phyloP scores from a whole-genome alignment of 1,140 invertebrate species.

The Drosophila nigrodunni region DNA sequence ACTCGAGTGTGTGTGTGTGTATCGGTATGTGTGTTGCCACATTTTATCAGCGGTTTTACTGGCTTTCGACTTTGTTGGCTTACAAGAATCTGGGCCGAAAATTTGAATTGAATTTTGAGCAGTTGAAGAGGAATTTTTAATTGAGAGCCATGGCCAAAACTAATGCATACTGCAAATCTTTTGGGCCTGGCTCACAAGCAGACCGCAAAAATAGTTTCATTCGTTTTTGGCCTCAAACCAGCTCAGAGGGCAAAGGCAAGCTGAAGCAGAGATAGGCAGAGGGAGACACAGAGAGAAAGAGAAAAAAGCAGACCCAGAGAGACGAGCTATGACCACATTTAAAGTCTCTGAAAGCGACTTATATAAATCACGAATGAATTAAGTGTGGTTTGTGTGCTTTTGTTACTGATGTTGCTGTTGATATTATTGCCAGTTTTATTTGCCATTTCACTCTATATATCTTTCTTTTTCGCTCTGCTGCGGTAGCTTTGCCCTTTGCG shows the following conservation, averaged over 20 bases:
- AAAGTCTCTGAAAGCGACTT: slow-evolving; percentile 74
- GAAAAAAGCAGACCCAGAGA: slow-evolving; percentile 4
- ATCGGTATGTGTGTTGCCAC: slow-evolving; percentile 22
- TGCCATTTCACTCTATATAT: slow-evolving; percentile 27
- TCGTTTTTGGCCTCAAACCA: slow-evolving; percentile 38
- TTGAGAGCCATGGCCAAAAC: slow-evolving; percentile 60
- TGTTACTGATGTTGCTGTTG: slow-evolving; percentile 26
- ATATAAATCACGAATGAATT: slow-evolving; percentile 83
- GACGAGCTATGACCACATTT: slow-evolving; percentile 69
- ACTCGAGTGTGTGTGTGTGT: slow-evolving; percentile 19
- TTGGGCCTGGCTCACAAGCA: slow-evolving; percentile 22
- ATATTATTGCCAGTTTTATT: slow-evolving; percentile 44
- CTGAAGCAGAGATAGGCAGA: neutral
- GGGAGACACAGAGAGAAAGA: slow-evolving; percentile 7
- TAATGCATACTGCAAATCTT: slow-evolving; percentile 62
- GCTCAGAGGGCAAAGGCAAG: neutral
- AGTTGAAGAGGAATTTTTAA: slow-evolving; percentile 77
- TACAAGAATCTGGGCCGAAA: slow-evolving; percentile 48
- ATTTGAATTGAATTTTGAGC: slow-evolving; percentile 80
- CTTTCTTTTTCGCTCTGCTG: slow-evolving; percentile 31
- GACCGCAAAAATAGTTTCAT: slow-evolving; percentile 75
- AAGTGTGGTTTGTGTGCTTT: slow-evolving; percentile 62
- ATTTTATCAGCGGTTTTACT: slow-evolving; percentile 76
- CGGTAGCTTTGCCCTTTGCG: slow-evolving; percentile 20
- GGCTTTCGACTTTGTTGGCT: slow-evolving; percentile 59